Evolutionary conservation across 2,113 vertebrate genomes (phyloP).

Genomic region (Azemiops feae): DNA sequence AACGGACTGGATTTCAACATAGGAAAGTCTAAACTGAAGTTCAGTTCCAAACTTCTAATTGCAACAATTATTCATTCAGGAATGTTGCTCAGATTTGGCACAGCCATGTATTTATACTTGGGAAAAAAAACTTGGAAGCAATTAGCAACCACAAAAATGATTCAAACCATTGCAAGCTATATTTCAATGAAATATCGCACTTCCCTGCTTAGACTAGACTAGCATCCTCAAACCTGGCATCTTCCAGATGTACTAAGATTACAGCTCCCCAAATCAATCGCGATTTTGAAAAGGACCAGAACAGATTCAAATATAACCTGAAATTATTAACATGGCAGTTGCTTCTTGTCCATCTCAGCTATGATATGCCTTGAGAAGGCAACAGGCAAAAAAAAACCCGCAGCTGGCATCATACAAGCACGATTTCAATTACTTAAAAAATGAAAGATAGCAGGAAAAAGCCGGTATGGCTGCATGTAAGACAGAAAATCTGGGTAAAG

Average conservation of each 20-base stretch:
- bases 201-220: no score
- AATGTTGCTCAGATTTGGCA: background rate
- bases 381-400: background rate
- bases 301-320: background rate
- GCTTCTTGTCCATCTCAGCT: background rate
- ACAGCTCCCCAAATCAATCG: background rate
- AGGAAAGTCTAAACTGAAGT: background rate
- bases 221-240: background rate
- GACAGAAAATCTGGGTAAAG: background rate
- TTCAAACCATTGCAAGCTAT: background rate
- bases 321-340: background rate
- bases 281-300: constrained; percentile 24
- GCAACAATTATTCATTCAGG: background rate
- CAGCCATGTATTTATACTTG: background rate
- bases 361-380: constrained; percentile 7
- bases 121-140: background rate
- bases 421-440: background rate
- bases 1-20: background rate
- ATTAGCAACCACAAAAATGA: background rate
- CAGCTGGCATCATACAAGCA: constrained; percentile 24
- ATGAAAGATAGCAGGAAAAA: background rate
- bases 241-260: background rate
- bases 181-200: background rate
- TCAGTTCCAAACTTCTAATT: background rate
- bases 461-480: background rate